phyloP scores from a whole-genome alignment of 64 coral and sea anemone genomes.

The Montipora sp. region DNA sequence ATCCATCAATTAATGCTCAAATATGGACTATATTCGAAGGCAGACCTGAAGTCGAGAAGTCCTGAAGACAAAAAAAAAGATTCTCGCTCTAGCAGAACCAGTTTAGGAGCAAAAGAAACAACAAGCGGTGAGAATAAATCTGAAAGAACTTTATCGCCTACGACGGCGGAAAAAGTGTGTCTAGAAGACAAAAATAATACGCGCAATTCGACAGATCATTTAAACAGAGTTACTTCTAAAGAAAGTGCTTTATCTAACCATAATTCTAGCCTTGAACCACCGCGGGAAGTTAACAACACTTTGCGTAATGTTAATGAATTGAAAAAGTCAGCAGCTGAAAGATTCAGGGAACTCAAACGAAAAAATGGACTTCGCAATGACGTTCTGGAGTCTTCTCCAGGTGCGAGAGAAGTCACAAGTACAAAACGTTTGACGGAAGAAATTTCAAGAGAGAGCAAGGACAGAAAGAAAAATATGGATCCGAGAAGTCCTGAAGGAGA shows the following conservation, averaged over 20 bases:
- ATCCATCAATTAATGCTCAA: conserved; percentile 94
- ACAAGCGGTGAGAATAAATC: background rate
- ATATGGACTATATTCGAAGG: conserved; percentile 76
- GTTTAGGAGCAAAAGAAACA: background rate
- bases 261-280: background rate
- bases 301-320: background rate
- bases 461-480: background rate
- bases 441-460: background rate
- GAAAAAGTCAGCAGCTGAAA: conserved; percentile 29
- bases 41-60: background rate
- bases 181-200: background rate
- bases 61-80: background rate
- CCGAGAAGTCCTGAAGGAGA: background rate
- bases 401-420: background rate
- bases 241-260: background rate
- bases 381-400: background rate
- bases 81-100: background rate
- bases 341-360: conserved; percentile 33
- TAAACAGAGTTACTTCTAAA: background rate
- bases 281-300: background rate
- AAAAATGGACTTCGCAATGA: background rate
- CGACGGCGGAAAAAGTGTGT: background rate
- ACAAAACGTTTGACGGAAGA: background rate
- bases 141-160: background rate
- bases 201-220: background rate